These are phyloP conservation scores for Typhlichthys eigenmanni DNA, from an alignment of 2,797 vertebrate species.

Conservation along the genomic window DNA sequence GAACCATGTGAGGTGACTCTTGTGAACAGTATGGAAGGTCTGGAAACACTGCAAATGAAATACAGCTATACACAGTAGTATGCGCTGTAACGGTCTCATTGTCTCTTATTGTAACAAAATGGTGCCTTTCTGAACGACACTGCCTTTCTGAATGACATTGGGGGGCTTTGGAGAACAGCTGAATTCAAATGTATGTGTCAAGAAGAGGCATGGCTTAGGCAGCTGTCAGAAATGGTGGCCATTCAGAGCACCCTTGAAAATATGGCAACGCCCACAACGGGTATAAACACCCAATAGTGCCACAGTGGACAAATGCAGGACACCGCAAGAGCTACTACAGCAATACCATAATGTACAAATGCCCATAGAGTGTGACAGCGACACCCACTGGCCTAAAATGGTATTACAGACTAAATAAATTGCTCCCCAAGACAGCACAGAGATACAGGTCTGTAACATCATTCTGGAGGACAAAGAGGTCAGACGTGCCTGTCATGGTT, in stretches of 20 bases:
- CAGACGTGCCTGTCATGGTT: slow-evolving; percentile 38
- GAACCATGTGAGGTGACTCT: slow-evolving; percentile 68
- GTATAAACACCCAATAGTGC: slow-evolving; percentile 61
- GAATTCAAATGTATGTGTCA: neutral
- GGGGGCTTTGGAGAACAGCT: slow-evolving; percentile 43
- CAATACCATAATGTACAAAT: slow-evolving; percentile 27
- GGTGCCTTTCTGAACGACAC: slow-evolving; percentile 23
- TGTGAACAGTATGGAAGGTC: slow-evolving; percentile 58
- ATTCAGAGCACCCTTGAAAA: slow-evolving; percentile 36
- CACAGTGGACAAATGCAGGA: slow-evolving; percentile 19
- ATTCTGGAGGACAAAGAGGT: slow-evolving; percentile 39
- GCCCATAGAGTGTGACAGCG: slow-evolving; percentile 35
- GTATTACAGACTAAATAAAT: slow-evolving; percentile 16
- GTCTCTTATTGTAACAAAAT: neutral
- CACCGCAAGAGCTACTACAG: slow-evolving; percentile 4
- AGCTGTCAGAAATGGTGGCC: slow-evolving; percentile 13
- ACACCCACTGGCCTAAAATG: slow-evolving; percentile 53
- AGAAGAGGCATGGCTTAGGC: slow-evolving; percentile 1
- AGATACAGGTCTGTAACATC: slow-evolving; percentile 40
- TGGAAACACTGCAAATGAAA: slow-evolving; percentile 32
- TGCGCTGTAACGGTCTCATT: neutral
- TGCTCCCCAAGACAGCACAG: neutral
- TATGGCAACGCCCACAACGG: slow-evolving; percentile 45
- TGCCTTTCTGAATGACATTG: slow-evolving; percentile 25
- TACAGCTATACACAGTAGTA: slow-evolving; percentile 20